Evolutionary conservation across 2,113 vertebrate species (phyloP).

Genomic region (Ascaphus truei): DNA sequence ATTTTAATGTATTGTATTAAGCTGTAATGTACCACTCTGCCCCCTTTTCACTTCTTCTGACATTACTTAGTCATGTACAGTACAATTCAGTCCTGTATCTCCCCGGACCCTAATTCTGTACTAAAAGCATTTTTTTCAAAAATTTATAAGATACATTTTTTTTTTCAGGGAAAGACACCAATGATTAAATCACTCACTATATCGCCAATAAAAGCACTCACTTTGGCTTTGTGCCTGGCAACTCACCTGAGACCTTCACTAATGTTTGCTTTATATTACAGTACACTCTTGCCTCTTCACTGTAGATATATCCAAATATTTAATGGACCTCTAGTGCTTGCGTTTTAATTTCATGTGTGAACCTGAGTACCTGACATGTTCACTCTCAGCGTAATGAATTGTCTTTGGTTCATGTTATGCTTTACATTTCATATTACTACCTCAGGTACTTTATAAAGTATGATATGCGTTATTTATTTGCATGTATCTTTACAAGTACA

Average conservation of each 20-base stretch:
- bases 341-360: slow-evolving; percentile 4
- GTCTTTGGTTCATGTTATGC: background rate
- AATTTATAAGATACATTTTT: background rate
- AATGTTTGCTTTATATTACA: background rate
- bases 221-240: background rate
- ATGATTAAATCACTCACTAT: background rate
- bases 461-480: background rate
- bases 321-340: slow-evolving; percentile 12
- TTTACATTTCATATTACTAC: background rate
- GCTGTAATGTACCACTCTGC: background rate
- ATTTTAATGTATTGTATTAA: background rate
- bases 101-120: too few species aligned
- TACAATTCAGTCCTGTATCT: background rate
- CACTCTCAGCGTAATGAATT: background rate
- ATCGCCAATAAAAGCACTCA: background rate
- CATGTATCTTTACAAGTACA: slow-evolving; percentile 4
- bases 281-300: background rate
- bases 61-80: background rate
- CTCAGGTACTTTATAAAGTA: too few species aligned
- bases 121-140: slow-evolving; percentile 13
- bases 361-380: background rate
- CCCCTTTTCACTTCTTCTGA: background rate
- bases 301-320: slow-evolving; percentile 5
- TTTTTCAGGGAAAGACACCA: background rate
- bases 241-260: slow-evolving; percentile 18